A percentile compares a stretch with the other conserved stretches of the same genome.
These are phyloP conservation scores for Ochropacha duplaris DNA, from an alignment of 2,888 invertebrate species.

Conservation along the genomic window DNA sequence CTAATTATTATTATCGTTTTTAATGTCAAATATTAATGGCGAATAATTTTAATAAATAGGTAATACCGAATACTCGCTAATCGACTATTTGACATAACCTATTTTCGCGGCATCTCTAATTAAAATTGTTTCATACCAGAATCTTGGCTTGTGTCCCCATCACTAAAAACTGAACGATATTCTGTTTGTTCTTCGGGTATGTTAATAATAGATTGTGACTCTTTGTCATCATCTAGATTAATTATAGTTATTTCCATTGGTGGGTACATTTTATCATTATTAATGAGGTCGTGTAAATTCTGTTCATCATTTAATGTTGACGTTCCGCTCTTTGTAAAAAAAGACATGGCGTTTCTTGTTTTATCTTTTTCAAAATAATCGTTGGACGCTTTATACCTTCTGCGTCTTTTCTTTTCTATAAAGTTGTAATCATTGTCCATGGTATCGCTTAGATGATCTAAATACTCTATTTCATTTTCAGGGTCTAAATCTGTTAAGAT, in stretches of 20 bases:
- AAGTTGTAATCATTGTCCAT: conserved; percentile 6
- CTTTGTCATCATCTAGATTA: conserved; percentile 29
- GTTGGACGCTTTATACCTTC: no score
- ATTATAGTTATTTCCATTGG: conserved; percentile 38
- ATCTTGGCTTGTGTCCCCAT: background rate
- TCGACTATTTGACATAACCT: no score
- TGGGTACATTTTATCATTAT: conserved; percentile 10
- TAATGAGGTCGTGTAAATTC: background rate
- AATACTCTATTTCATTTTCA: conserved; percentile 22
- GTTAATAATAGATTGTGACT: background rate
- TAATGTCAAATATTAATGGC: no score
- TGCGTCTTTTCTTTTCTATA: conserved; percentile 9
- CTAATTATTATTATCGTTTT: no score
- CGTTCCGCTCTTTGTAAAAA: conserved; percentile 7
- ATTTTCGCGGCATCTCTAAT: no score
- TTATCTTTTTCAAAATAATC: no score
- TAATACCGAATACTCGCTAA: no score
- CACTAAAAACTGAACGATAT: background rate
- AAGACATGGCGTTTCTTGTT: no score
- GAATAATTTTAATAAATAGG: no score
- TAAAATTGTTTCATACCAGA: background rate
- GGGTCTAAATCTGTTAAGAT: conserved; percentile 10
- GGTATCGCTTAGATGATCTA: conserved; percentile 18
- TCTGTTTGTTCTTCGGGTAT: background rate
- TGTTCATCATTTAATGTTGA: background rate